Conservation (phyloP, 2,888 invertebrate species). For the Euproctis similis region DNA sequence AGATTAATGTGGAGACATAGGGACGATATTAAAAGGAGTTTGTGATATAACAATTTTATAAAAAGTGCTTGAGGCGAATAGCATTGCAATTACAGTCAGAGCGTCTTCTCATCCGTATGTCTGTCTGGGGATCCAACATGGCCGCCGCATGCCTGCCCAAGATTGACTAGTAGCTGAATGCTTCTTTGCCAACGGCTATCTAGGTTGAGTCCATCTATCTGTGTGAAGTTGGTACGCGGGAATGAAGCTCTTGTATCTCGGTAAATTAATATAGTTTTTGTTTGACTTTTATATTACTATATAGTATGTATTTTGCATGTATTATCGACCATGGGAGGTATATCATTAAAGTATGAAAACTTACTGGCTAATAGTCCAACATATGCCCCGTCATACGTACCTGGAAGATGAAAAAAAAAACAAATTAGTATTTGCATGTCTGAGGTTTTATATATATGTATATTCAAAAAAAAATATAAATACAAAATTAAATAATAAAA, state of each 20-base stretch:
- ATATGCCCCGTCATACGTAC: conserved; percentile 17
- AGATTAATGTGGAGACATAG: conserved; percentile 5
- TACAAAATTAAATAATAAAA: too few relatives aligned
- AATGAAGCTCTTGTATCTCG: conserved; percentile 49
- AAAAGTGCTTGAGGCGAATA: conserved; percentile 60
- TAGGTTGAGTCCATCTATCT: conserved; percentile 55
- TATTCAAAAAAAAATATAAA: too few relatives aligned
- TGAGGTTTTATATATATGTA: too few relatives aligned
- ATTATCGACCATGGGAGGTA: conserved; percentile 32
- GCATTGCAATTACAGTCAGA: conserved; percentile 64
- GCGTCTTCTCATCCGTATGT: conserved; percentile 54
- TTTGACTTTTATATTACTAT: conserved; percentile 58
- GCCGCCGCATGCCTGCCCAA: conserved; percentile 65
- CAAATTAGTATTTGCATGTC: too few relatives aligned
- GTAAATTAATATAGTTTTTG: conserved; percentile 69
- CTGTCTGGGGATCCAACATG: conserved; percentile 55
- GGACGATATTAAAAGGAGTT: conserved; percentile 25
- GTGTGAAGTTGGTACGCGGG: conserved; percentile 47
- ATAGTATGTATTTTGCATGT: conserved; percentile 32
- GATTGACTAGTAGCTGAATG: conserved; percentile 71
- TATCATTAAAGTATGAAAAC: conserved; percentile 35
- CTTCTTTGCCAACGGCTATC: conserved; percentile 63
- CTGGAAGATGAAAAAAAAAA: conserved; percentile 24
- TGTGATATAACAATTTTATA: conserved; percentile 49
- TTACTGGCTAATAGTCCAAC: too few relatives aligned